These are phyloP conservation scores for Leptopilina myrica DNA, from an alignment of 2,888 invertebrate species.

Conservation along the genomic window DNA sequence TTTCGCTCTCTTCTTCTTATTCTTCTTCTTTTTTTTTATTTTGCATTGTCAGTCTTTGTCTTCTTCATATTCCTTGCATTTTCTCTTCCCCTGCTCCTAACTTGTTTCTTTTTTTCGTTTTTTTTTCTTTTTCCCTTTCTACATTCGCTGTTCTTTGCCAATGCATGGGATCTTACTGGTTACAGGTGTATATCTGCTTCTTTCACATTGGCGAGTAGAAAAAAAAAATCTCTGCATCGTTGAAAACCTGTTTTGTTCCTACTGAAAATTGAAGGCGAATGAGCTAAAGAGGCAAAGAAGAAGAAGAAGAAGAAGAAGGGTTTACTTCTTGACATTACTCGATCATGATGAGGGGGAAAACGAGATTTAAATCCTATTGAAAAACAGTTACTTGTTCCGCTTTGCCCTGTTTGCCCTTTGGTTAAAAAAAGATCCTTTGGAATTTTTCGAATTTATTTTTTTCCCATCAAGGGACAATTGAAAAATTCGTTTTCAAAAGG, in stretches of 20 bases:
- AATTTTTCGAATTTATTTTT: too few relatives aligned
- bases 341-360: conserved; percentile 22
- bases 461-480: too few relatives aligned
- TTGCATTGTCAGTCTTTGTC: conserved; percentile 37
- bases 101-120: conserved; percentile 48
- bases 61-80: conserved; percentile 46
- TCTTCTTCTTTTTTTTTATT: conserved; percentile 44
- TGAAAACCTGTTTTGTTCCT: conserved; percentile 62
- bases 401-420: too few relatives aligned
- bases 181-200: conserved; percentile 40
- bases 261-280: conserved; percentile 29
- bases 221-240: conserved; percentile 38
- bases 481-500: too few relatives aligned
- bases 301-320: conserved; percentile 1
- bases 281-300: conserved; percentile 27
- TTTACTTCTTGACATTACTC: conserved; percentile 36
- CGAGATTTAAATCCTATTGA: conserved; percentile 19
- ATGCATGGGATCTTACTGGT: conserved; percentile 44
- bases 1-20: conserved; percentile 9
- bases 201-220: conserved; percentile 11
- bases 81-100: conserved; percentile 40
- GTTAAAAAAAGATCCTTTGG: not conserved
- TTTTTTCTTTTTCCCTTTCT: conserved; percentile 55
- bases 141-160: conserved; percentile 49
- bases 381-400: too few relatives aligned